These are phyloP conservation scores for Brenthis ino DNA, from an alignment of 2,888 invertebrate genomes.

Conservation along the genomic window DNA sequence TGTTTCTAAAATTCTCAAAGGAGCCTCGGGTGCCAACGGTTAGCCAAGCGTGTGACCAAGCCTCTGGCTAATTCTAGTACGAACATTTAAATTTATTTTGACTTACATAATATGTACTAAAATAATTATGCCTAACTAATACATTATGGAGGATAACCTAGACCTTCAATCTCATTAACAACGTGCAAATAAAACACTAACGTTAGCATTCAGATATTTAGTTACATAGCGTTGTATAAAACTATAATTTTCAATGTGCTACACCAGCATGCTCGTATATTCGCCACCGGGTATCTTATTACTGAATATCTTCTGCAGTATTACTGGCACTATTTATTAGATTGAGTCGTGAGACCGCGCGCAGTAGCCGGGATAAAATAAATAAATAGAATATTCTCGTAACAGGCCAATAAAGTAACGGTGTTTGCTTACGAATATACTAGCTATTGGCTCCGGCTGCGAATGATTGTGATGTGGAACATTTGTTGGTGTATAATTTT, in stretches of 20 bases:
- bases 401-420: constrained; percentile 56
- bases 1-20: constrained; percentile 60
- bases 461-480: constrained; percentile 7
- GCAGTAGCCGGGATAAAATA: constrained; percentile 69
- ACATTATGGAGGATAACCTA: neutral
- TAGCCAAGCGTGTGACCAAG: constrained; percentile 63
- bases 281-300: constrained; percentile 73
- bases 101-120: too few species aligned
- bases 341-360: constrained; percentile 78
- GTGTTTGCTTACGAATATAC: constrained; percentile 39
- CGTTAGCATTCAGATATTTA: constrained; percentile 34
- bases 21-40: constrained; percentile 64
- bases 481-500: neutral
- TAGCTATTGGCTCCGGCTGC: constrained; percentile 17
- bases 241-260: constrained; percentile 51
- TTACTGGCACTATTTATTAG: constrained; percentile 76
- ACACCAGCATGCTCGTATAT: constrained; percentile 50
- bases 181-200: constrained; percentile 27
- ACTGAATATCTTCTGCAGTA: constrained; percentile 67
- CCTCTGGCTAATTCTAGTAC: constrained; percentile 54
- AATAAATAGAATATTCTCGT: constrained; percentile 63
- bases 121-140: too few species aligned
- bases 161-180: neutral
- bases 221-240: constrained; percentile 37
- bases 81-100: constrained; percentile 1